These are phyloP conservation scores for Bufotes viridis DNA, from an alignment of 2,797 vertebrate genomes.

Conservation along the genomic window DNA sequence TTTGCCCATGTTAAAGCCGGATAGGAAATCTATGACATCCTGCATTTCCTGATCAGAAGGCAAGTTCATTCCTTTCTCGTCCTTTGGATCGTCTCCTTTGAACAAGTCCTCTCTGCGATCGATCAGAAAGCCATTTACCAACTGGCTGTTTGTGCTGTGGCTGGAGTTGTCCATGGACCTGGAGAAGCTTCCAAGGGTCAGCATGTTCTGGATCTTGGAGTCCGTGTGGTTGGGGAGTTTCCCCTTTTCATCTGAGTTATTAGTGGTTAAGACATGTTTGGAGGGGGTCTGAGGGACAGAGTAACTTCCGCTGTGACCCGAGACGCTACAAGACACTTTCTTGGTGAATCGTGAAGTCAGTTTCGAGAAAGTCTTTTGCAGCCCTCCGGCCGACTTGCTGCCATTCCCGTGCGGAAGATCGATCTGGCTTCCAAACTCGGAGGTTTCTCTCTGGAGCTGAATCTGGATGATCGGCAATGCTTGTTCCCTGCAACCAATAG, in stretches of 20 bases:
- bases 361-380: conserved; percentile 97
- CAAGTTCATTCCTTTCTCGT: conserved; percentile 96
- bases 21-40: conserved; percentile 98
- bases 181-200: conserved; percentile 84
- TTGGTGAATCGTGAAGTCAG: conserved; percentile 97
- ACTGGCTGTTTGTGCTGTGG: conserved; percentile 72
- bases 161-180: conserved; percentile 74
- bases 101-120: conserved; percentile 73
- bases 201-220: conserved; percentile 83
- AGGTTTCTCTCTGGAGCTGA: conserved; percentile 90
- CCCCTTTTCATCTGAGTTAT: conserved; percentile 77
- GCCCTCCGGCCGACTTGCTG: conserved; percentile 88
- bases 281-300: conserved; percentile 92
- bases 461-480: conserved; percentile 95
- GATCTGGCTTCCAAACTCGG: conserved; percentile 83
- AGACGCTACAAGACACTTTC: conserved; percentile 87
- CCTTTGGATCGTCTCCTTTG: conserved; percentile 74
- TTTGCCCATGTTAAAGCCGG: conserved; percentile 98
- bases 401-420: conserved; percentile 86
- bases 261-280: conserved; percentile 82
- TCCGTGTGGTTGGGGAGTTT: conserved; percentile 79
- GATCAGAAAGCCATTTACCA: conserved; percentile 82
- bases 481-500: conserved; percentile 82
- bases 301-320: conserved; percentile 80
- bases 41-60: conserved; percentile 99